These are phyloP conservation scores for Drosophila burlai DNA, from an alignment of 1,140 invertebrate genomes.

Conservation along the genomic window DNA sequence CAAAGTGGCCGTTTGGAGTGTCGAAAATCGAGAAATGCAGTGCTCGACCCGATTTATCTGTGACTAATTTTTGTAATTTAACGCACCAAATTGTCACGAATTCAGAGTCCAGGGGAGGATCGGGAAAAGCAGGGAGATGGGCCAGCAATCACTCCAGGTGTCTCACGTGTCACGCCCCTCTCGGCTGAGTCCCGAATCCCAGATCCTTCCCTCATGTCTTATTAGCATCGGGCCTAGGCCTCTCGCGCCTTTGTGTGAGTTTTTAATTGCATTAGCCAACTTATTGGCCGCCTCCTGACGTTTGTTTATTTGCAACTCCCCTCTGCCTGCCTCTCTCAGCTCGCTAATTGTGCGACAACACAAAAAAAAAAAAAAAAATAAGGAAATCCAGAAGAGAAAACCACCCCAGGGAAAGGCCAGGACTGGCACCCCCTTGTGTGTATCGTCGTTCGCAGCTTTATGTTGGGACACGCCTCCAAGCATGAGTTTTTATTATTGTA, in stretches of 20 bases:
- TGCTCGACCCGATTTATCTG: slow-evolving; percentile 38
- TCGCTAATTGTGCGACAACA: slow-evolving; percentile 53
- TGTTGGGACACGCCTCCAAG: slow-evolving; percentile 81
- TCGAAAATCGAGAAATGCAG: slow-evolving; percentile 29
- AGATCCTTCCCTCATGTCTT: slow-evolving; percentile 55
- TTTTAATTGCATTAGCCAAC: slow-evolving; percentile 82
- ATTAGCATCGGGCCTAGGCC: slow-evolving; percentile 48
- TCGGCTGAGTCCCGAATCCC: slow-evolving; percentile 17
- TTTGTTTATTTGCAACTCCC: slow-evolving; percentile 63
- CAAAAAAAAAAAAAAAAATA: slow-evolving; percentile 3
- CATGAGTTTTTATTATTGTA: slow-evolving; percentile 82
- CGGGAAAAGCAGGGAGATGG: slow-evolving; percentile 5
- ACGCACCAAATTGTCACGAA: slow-evolving; percentile 84
- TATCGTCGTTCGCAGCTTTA: slow-evolving; percentile 66
- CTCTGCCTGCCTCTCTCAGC: slow-evolving; percentile 4
- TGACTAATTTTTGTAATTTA: slow-evolving; percentile 83
- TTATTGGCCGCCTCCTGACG: slow-evolving; percentile 75
- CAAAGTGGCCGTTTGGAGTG: slow-evolving; percentile 44
- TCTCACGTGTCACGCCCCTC: slow-evolving; percentile 83
- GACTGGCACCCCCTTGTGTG: slow-evolving; percentile 41
- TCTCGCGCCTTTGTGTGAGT: slow-evolving; percentile 59
- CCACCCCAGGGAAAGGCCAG: slow-evolving; percentile 25
- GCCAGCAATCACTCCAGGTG: slow-evolving; percentile 84
- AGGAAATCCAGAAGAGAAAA: slow-evolving; percentile 11
- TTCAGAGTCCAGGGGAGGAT: slow-evolving; percentile 8